These are phyloP conservation scores for Balanococcus diminutus DNA, from an alignment of 2,888 invertebrate species.

Conservation along the genomic window DNA sequence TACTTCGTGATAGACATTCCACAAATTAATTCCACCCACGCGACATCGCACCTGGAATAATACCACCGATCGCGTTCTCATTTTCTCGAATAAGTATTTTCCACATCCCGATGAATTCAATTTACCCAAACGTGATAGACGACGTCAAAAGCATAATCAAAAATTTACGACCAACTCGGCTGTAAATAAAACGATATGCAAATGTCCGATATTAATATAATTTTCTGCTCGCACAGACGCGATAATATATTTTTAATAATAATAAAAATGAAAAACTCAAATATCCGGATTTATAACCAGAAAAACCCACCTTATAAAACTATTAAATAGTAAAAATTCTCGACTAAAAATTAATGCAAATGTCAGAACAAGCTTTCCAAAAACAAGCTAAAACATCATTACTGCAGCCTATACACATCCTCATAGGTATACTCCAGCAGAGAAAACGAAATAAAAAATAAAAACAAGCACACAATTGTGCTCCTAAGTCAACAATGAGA, in stretches of 20 bases:
- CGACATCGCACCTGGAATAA: too few species aligned
- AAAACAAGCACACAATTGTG: background rate
- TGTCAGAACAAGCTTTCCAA: background rate
- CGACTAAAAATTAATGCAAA: background rate
- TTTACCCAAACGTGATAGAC: too few species aligned
- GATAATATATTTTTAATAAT: background rate
- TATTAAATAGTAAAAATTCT: background rate
- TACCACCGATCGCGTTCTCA: too few species aligned
- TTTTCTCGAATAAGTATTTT: too few species aligned
- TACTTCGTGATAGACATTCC: too few species aligned
- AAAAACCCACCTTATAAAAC: background rate
- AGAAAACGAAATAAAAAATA: background rate
- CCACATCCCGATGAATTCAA: too few species aligned
- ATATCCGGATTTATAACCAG: background rate
- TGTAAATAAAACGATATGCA: too few species aligned
- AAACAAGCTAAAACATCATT: background rate
- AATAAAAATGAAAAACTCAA: background rate
- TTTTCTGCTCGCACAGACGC: background rate
- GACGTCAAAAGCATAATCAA: too few species aligned
- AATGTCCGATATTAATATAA: background rate
- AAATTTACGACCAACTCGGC: too few species aligned
- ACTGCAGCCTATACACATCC: background rate
- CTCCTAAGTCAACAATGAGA: too few species aligned
- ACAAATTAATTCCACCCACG: too few species aligned
- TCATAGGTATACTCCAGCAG: background rate